phyloP scores from a whole-genome alignment of 2,113 vertebrate species.

The Hydrolagus affinis region DNA sequence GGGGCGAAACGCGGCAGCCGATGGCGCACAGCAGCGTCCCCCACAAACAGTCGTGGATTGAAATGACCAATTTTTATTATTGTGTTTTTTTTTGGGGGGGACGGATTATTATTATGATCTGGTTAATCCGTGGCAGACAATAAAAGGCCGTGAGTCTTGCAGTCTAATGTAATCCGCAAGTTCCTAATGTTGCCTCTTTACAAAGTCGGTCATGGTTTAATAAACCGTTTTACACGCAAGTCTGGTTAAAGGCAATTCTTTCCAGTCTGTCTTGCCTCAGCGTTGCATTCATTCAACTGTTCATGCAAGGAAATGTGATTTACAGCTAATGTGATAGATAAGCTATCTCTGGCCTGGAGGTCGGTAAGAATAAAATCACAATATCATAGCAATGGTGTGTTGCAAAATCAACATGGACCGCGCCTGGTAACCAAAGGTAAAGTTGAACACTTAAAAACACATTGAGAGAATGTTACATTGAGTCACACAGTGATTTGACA shows the following conservation, averaged over 20 bases:
- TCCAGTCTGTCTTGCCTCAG: background rate
- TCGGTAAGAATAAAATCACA: background rate
- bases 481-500: too few relatives aligned
- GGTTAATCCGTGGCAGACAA: background rate
- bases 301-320: background rate
- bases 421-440: background rate
- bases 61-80: too few relatives aligned
- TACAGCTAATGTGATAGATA: too few relatives aligned
- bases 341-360: too few relatives aligned
- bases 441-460: too few relatives aligned
- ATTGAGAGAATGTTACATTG: too few relatives aligned
- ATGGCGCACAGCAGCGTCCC: too few relatives aligned
- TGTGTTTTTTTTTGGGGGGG: too few relatives aligned
- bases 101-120: too few relatives aligned
- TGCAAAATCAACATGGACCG: background rate
- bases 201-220: background rate
- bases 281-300: background rate
- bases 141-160: background rate
- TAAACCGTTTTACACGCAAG: background rate
- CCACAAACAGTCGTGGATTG: too few relatives aligned
- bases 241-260: background rate
- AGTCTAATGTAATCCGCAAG: background rate
- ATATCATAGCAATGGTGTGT: background rate
- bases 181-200: background rate
- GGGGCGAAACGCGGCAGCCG: too few relatives aligned